phyloP scores from a whole-genome alignment of 2,113 vertebrate species.

The Oncorhynchus masou region DNA sequence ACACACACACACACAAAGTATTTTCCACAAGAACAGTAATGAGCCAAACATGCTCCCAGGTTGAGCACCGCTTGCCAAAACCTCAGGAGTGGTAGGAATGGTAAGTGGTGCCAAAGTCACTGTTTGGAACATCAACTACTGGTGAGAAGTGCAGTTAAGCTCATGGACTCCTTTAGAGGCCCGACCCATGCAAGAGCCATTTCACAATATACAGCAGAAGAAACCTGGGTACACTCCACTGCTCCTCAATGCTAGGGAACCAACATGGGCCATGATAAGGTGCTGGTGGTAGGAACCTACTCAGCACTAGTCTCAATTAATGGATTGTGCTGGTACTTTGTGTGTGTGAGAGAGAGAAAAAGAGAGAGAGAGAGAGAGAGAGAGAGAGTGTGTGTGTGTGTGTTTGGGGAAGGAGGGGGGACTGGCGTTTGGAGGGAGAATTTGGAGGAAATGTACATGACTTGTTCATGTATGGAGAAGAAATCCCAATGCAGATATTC shows the following conservation, averaged over 20 bases:
- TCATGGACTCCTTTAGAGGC: slow-evolving; percentile 30
- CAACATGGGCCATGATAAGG: slow-evolving; percentile 19
- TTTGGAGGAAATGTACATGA: not conserved
- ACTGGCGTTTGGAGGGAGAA: not conserved
- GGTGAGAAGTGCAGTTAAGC: slow-evolving; percentile 40
- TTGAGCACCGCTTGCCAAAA: slow-evolving; percentile 4
- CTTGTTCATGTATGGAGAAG: slow-evolving; percentile 31
- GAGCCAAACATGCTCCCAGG: slow-evolving; percentile 10
- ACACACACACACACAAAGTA: not conserved
- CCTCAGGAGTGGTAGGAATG: not conserved
- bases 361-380: too few relatives aligned
- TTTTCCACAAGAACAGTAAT: slow-evolving; percentile 4
- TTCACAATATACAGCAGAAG: slow-evolving; percentile 23
- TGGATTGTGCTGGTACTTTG: too few relatives aligned
- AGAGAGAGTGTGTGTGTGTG: not conserved
- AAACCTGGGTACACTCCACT: slow-evolving; percentile 35
- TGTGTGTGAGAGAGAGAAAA: too few relatives aligned
- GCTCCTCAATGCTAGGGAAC: slow-evolving; percentile 36
- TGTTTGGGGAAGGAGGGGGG: slow-evolving; percentile 18
- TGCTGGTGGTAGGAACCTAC: slow-evolving; percentile 11
- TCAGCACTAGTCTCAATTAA: too few relatives aligned
- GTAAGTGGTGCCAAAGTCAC: slow-evolving; percentile 20
- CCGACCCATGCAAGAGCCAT: slow-evolving; percentile 8
- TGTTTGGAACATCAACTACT: slow-evolving; percentile 43
- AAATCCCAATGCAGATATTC: slow-evolving; percentile 26